Evolutionary conservation across 2,113 vertebrate species (phyloP), one percentile per base, ranked within the genome.

Genomic region (Micronycteris hirsuta): DNA sequence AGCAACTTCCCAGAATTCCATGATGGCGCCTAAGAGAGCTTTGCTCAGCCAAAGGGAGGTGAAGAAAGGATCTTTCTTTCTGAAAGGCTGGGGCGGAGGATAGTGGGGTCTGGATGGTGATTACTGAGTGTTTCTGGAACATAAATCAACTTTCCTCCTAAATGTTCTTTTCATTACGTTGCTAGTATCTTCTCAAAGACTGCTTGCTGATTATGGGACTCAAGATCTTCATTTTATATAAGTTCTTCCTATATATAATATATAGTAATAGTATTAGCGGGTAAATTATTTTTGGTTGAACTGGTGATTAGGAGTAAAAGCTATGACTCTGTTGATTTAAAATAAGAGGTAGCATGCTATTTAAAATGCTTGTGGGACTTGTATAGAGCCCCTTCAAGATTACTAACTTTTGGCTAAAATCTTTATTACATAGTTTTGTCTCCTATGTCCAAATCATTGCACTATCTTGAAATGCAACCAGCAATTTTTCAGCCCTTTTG

Each of bases 351-450:
- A 41, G 41, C 61, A 47, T 24, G 41, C 89, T 70, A 86, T 82
- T 94, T 85, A 28, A 83, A 95, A 91, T 68, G 43, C 54, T 54
- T 11, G 0, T 56, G 89, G 78, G 71, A 89, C 3, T 56, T 83
- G 7, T 70, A 76, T 81, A 70, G 85, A 38, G 71, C 54, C 43
- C 95, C 68, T 86, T 33, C n/a, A 41, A 84, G 89, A 96, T 68
- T 82, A 76, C 91, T n/a, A 83, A 47, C 91, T 86, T 94, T 76
- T 24, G 61, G n/a, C 73, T 93, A 56, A 84, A 92, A 86, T 77
- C n/a, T 33, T 68, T 90, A 61, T 88, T 78, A 63, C 5, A 13
- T n/a, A 73, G 47, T 80, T 95, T 81, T 67, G 36, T 74, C 67
- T 94, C 56, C 61, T 70, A 54, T 45, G 74, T 63, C 61, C 77